Base-by-base conservation (phyloP, 2,888 invertebrate genomes). In the Loripinus fragilis region DNA sequence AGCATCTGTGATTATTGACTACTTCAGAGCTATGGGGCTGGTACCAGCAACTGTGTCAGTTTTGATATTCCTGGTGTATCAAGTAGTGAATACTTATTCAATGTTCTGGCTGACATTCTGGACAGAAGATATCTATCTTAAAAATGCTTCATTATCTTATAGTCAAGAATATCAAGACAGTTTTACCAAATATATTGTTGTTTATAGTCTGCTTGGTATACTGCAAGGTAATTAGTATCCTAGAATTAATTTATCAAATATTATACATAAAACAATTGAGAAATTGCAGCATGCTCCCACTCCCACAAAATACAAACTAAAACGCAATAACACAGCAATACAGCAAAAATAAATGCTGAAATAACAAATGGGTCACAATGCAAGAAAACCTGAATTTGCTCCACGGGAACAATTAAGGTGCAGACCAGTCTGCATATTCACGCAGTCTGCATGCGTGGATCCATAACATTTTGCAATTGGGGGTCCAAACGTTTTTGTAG, bases 1-100 rank as follows among this genome's bases (percentile, higher is more conserved):
- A 94, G 96, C 96, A 95, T 94, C 95, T 79, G 98, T 99, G 0
- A 98, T 98, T 94, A 95, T 96, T 88, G 96, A 97, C 93, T 99
- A 99, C 93, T 94, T 98, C 86, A 95, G 95, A 93, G 98, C 98
- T 55, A 94, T 97, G 89, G 94, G 96, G 71, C 94, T 97, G 72
- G 95, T 96, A 0, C 92, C 96, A 28, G 97, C 98, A 0, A 94
- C 98, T 73, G 76, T 96, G 0, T 96, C 98, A 94, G 96, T 98
- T 93, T 95, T 89, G 5, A 81, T 88, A 70, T 88, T 92, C 75
- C 71, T 88, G 5, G 35, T 85, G 0, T 92, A 91, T 79, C 92
- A 93, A 76, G 86, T 78, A 0, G 74, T 87, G 23, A 88, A 85
- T n/a, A 87, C 92, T 7, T 87, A 83, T 73, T 89, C 92, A 35